Percentiles rank a stretch among this genome's conserved stretches.
phyloP scores from a whole-genome alignment of 2,113 vertebrate genomes.

The Prunella himalayana region DNA sequence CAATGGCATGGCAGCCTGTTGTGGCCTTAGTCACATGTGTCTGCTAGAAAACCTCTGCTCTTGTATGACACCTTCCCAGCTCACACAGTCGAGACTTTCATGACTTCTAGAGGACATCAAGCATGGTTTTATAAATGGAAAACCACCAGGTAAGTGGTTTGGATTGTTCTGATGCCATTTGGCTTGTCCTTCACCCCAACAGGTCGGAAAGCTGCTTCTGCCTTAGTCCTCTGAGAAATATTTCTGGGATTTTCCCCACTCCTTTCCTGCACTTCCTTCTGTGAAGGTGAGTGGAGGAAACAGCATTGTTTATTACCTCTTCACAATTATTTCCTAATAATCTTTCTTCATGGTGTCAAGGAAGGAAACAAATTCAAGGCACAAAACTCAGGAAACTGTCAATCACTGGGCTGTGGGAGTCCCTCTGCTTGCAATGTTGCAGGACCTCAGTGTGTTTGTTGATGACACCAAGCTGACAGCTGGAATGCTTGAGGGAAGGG shows the following conservation, averaged over 20 bases:
- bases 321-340: neutral
- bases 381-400: neutral
- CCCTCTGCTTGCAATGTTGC: neutral
- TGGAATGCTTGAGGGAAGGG: neutral
- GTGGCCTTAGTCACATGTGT: neutral
- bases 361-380: neutral
- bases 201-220: neutral
- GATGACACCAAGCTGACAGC: neutral
- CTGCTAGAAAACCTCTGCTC: neutral
- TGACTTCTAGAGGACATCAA: neutral
- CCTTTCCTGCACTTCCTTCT: neutral
- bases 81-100: neutral
- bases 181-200: neutral
- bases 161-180: neutral
- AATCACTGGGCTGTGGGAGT: neutral
- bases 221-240: neutral
- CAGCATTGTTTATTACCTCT: neutral
- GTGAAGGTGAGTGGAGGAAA: neutral
- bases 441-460: neutral
- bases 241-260: neutral
- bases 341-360: neutral
- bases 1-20: neutral
- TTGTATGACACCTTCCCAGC: neutral
- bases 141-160: neutral
- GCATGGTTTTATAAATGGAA: neutral